phyloP scores from a whole-genome alignment of 2,113 vertebrate genomes.

The Myiagra hebetior region DNA sequence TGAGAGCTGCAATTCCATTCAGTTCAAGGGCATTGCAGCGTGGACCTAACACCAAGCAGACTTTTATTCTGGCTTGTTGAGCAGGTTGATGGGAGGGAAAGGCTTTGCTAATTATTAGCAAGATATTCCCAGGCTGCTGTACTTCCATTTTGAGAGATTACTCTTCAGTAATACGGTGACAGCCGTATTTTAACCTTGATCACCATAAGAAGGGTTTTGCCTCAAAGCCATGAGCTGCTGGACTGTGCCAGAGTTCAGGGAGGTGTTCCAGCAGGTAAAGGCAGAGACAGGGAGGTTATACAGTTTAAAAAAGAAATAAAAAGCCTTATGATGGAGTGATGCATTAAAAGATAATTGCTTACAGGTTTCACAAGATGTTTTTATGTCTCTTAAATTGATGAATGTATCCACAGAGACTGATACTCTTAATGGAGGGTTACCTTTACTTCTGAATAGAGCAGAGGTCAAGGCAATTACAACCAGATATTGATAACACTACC shows the following conservation, averaged over 20 bases:
- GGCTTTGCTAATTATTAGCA: background rate
- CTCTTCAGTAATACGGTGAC: background rate
- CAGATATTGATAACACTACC: background rate
- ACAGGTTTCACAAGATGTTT: constrained; percentile 9
- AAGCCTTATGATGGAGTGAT: background rate
- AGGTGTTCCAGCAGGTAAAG: background rate
- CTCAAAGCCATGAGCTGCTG: background rate
- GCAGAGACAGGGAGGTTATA: background rate
- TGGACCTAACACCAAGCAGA: background rate
- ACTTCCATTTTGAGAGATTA: background rate
- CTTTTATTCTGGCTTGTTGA: background rate
- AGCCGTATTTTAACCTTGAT: background rate
- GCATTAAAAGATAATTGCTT: constrained; percentile 18
- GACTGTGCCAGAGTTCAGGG: background rate
- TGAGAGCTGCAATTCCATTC: background rate
- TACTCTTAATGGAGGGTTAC: background rate
- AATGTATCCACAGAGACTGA: background rate
- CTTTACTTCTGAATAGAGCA: background rate
- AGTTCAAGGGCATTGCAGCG: background rate
- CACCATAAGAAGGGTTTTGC: background rate
- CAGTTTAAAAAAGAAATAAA: constrained; percentile 9
- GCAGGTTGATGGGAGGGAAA: background rate
- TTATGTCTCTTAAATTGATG: constrained; percentile 15
- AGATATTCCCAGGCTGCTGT: background rate
- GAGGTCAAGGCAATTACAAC: background rate